These are phyloP conservation scores for Bryconaethiops microstoma DNA, from an alignment of 2,797 vertebrate genomes.

Conservation along the genomic window DNA sequence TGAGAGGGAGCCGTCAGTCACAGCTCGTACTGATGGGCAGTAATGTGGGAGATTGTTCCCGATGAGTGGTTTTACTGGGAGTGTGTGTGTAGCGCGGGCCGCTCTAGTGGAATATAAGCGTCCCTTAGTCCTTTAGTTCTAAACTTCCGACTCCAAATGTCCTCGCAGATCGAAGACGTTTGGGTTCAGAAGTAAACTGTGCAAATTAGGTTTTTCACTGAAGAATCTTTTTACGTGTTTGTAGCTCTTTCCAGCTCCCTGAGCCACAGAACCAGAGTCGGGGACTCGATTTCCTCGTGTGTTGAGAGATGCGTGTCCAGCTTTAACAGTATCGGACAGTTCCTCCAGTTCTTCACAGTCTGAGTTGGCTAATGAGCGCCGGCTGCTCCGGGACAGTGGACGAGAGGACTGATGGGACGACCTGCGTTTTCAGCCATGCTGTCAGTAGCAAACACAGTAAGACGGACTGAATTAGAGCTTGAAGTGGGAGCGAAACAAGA, in stretches of 20 bases:
- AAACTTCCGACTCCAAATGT: neutral
- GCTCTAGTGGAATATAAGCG: too few species aligned
- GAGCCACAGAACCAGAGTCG: slow-evolving; percentile 25
- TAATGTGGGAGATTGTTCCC: too few species aligned
- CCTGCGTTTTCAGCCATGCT: slow-evolving; percentile 34
- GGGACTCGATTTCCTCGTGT: slow-evolving; percentile 25
- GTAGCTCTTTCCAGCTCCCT: neutral
- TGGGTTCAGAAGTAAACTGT: neutral
- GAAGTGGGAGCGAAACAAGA: neutral
- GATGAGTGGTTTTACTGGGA: too few species aligned
- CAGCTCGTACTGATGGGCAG: too few species aligned
- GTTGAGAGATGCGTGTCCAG: slow-evolving; percentile 41
- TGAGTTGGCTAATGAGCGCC: slow-evolving; percentile 26
- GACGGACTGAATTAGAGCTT: neutral
- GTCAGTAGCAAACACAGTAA: slow-evolving; percentile 45
- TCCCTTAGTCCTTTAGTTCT: neutral
- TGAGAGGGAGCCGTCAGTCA: too few species aligned
- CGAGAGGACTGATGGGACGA: slow-evolving; percentile 46
- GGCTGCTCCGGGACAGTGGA: slow-evolving; percentile 28
- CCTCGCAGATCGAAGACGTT: neutral
- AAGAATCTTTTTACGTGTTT: neutral
- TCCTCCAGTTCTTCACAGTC: slow-evolving; percentile 11
- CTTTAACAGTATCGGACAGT: slow-evolving; percentile 7
- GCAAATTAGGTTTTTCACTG: neutral
- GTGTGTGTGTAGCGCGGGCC: too few species aligned